Evolutionary conservation across 2,888 invertebrate genomes (phyloP).

Genomic region (Phrixothrix hirtus): DNA sequence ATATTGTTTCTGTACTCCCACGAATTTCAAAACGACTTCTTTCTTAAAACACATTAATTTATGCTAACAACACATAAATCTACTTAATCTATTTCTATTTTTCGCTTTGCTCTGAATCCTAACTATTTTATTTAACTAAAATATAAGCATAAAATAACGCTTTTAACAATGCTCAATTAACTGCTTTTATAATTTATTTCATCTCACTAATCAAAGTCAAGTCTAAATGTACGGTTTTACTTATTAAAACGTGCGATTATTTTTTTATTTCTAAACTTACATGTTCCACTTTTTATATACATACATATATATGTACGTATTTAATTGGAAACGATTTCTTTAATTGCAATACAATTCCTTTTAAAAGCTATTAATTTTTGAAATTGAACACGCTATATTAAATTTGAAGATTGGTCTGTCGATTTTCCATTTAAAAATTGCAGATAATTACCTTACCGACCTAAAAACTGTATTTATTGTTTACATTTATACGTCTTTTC

Average conservation of each 20-base stretch:
- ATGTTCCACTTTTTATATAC: slow-evolving; percentile 4
- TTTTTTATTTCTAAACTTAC: slow-evolving; percentile 3
- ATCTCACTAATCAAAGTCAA: slow-evolving; percentile 16
- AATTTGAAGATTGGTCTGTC: not conserved
- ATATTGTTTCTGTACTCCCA: slow-evolving; percentile 30
- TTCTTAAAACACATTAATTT: slow-evolving; percentile 32
- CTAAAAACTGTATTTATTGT: too few relatives aligned
- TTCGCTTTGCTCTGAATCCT: slow-evolving; percentile 42
- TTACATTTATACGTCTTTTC: not conserved
- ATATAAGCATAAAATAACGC: slow-evolving; percentile 31
- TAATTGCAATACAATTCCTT: not conserved
- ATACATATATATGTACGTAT: too few relatives aligned
- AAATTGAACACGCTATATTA: too few relatives aligned
- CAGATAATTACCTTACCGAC: too few relatives aligned
- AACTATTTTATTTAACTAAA: slow-evolving; percentile 24
- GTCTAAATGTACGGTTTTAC: slow-evolving; percentile 13
- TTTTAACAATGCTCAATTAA: slow-evolving; percentile 40
- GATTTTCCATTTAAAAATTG: not conserved
- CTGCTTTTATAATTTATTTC: slow-evolving; percentile 19
- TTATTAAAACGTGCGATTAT: slow-evolving; percentile 4
- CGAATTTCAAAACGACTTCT: slow-evolving; percentile 29
- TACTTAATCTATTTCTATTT: slow-evolving; percentile 32
- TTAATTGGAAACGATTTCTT: slow-evolving; percentile 1
- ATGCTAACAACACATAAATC: slow-evolving; percentile 32
- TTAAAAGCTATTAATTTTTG: not conserved